Evolutionary conservation across 30 jellyfish, hydroid and myxozoan species (phyloP), one percentile per base, ranked within the genome.

Genomic region (Rhopilema esculentum): DNA sequence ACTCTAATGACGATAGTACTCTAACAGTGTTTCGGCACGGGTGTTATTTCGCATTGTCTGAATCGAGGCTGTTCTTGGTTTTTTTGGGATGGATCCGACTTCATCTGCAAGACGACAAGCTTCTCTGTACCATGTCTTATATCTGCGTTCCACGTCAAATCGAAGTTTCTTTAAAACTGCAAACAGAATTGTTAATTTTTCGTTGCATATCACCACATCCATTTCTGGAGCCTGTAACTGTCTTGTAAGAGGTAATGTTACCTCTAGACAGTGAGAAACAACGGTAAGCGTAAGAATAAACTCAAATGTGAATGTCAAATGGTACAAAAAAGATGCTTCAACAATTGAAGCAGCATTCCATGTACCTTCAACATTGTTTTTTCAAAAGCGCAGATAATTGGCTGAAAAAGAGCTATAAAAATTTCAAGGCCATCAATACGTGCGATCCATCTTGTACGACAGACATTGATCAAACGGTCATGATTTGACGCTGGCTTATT

Each of bases 381-480:
- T n/a, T 73, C 85, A 28, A 86, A 64, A 8, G 90, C 32, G 19
- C 48, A 61, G 24, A 74, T 76, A 62, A 86, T 57, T 0, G 91
- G 76, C 25, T 17, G 27, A 64, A 64, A 25, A 19, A 84, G 24
- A 1, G 51, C 74, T 1, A 75, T 22, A 29, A 85, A 86, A 20
- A 86, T 77, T 8, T 57, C 77, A 53, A 86, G 33, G 22, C 95
- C 89, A 28, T 86, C 89, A 68, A 86, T 74, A 26, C 95, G 25
- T 18, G 86, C 83, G 0, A 74, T 63, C 94, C 95, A 86, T 32
- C 75, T 70, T 61, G 89, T 75, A 27, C 80, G 32, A 66, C 95
- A 86, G 33, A 74, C 90, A 75, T 86, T 63, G 69, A 86, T 62
- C 19, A 86, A 63, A 27, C 31, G n/a, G n/a, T n/a, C n/a, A n/a